Conservation (phyloP, 2,797 vertebrate genomes). For the Salarias fasciatus region DNA sequence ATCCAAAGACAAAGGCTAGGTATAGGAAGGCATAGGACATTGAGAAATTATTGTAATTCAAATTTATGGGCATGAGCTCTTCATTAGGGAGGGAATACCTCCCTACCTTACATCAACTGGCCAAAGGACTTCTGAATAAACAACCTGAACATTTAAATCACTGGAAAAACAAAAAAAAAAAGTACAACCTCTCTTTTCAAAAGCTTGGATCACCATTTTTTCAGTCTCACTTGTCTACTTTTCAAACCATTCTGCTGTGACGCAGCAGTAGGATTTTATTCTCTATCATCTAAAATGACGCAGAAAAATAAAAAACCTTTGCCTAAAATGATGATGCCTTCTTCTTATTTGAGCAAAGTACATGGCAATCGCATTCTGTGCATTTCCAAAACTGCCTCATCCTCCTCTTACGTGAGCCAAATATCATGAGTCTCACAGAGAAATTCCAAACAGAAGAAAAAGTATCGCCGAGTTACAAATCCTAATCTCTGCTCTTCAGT, state of each 20-base stretch:
- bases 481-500: slow-evolving; percentile 20
- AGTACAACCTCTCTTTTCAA: slow-evolving; percentile 16
- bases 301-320: slow-evolving; percentile 6
- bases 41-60: too few relatives aligned
- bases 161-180: slow-evolving; percentile 32
- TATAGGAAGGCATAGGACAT: too few relatives aligned
- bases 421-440: slow-evolving; percentile 4
- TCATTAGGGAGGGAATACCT: too few relatives aligned
- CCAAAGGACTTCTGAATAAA: slow-evolving; percentile 53
- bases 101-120: background rate
- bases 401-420: background rate
- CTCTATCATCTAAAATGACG: slow-evolving; percentile 40
- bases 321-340: too few relatives aligned
- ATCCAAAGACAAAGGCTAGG: too few relatives aligned
- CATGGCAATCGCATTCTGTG: slow-evolving; percentile 18
- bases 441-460: slow-evolving; percentile 3
- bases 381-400: slow-evolving; percentile 6
- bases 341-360: slow-evolving; percentile 10
- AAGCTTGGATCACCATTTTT: slow-evolving; percentile 25
- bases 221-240: background rate
- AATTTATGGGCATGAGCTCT: too few relatives aligned
- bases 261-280: slow-evolving; percentile 11
- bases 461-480: slow-evolving; percentile 1
- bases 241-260: background rate
- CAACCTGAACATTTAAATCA: slow-evolving; percentile 37